Base-by-base conservation (phyloP, 2,888 invertebrate genomes). In the Agonum fuliginosum region DNA sequence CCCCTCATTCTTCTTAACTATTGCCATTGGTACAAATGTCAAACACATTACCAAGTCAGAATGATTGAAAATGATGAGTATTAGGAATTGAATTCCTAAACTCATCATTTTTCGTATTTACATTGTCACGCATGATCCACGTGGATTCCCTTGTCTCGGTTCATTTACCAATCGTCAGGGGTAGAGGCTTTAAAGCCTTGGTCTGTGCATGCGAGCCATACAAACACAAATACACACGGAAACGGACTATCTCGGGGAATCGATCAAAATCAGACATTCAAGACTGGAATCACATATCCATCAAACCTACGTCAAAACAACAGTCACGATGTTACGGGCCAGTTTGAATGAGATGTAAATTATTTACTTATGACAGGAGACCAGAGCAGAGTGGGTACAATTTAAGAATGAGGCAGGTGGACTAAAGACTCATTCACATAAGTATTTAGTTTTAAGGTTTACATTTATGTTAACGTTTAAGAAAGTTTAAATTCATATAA, bases 221-320 rank as follows among this genome's bases (percentile, higher is more conserved):
- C n/a, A n/a, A n/a, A n/a, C n/a, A n/a, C 34, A 34, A 34, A 6
- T 4, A 34, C 34, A 34, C 27, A 58, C 62, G 14, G 4, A 34
- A 34, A 4, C 20, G 24, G 2, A 12, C n/a, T 20, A 24, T 54
- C 34, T 17, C 17, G 37, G 19, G 24, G 62, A 19, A 62, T 62
- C 62, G 62, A 62, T 62, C 62, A 62, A 48, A 48, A 48, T 34
- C 34, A 62, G 62, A 17, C 62, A 48, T 48, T 48, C 48, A 48
- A 6, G 62, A 62, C 62, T 48, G 30, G 58, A 58, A 17, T 62
- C 62, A 34, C 62, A 62, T 62, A 62, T 62, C 62, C 34, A 62
- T 62, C 62, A 62, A 34, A 17, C 37, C 62, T 17, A 20, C 34
- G 62, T 62, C 62, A 62, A 62, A 51, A 62, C 34, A 37, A 22